These are phyloP conservation scores for Catharus fuscescens DNA, from an alignment of 2,113 vertebrate genomes.

Conservation along the genomic window DNA sequence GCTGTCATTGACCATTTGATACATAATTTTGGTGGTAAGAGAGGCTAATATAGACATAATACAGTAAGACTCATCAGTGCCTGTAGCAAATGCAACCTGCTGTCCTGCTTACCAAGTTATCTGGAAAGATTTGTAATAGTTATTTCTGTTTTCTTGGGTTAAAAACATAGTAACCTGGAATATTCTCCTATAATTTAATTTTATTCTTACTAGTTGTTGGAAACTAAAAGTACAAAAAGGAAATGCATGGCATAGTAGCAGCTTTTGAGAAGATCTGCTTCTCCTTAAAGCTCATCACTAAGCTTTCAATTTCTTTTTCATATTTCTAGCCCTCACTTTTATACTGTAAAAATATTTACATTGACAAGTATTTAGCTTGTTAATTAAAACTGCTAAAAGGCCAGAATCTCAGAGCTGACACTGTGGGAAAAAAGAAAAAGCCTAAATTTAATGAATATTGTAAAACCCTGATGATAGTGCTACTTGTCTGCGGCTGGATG, in stretches of 20 bases:
- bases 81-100: not conserved
- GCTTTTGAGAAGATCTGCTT: not conserved
- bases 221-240: not conserved
- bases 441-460: not conserved
- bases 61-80: not conserved
- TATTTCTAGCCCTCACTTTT: not conserved
- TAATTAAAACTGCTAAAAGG: not conserved
- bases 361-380: not conserved
- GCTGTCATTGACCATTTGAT: not conserved
- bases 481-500: not conserved
- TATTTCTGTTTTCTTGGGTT: not conserved
- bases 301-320: not conserved
- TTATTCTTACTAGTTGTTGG: not conserved
- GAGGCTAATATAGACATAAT: not conserved
- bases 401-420: not conserved
- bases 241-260: not conserved
- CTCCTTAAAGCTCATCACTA: rapidly evolving
- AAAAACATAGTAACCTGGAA: not conserved
- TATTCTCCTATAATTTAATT: not conserved
- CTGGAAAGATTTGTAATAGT: not conserved
- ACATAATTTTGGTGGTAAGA: not conserved
- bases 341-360: not conserved
- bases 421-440: not conserved
- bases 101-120: not conserved
- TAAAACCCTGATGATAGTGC: not conserved